These are phyloP conservation scores for Cyclophora punctaria DNA, from an alignment of 2,888 invertebrate genomes.

Conservation along the genomic window DNA sequence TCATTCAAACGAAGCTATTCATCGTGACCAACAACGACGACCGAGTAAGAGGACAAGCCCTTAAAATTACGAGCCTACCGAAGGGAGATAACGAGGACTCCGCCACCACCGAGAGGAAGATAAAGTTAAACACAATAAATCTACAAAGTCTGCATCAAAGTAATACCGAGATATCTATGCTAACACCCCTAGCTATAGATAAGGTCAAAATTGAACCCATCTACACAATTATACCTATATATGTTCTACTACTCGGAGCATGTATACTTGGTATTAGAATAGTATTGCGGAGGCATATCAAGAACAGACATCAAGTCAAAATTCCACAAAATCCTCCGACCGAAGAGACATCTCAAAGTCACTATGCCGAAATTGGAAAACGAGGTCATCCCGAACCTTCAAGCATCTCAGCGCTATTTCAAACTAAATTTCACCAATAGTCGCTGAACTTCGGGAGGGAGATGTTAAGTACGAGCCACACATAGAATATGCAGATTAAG, in stretches of 20 bases:
- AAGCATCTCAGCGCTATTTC: constrained; percentile 6
- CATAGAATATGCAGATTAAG: no score
- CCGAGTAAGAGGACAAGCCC: constrained; percentile 2
- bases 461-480: not conserved
- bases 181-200: not conserved
- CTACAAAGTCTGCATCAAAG: not conserved
- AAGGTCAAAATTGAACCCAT: not conserved
- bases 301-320: not conserved
- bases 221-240: no score
- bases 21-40: constrained; percentile 2
- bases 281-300: not conserved
- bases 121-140: not conserved
- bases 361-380: not conserved
- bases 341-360: not conserved
- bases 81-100: not conserved
- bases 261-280: no score
- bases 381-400: constrained; percentile 3
- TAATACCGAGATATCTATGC: not conserved
- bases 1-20: not conserved
- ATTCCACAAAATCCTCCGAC: not conserved
- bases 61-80: constrained; percentile 1
- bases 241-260: no score
- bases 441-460: constrained; percentile 8
- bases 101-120: not conserved
- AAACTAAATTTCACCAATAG: constrained; percentile 6